Base-by-base conservation (phyloP, 2,113 vertebrate species). In the Eupsittula cactorum region DNA sequence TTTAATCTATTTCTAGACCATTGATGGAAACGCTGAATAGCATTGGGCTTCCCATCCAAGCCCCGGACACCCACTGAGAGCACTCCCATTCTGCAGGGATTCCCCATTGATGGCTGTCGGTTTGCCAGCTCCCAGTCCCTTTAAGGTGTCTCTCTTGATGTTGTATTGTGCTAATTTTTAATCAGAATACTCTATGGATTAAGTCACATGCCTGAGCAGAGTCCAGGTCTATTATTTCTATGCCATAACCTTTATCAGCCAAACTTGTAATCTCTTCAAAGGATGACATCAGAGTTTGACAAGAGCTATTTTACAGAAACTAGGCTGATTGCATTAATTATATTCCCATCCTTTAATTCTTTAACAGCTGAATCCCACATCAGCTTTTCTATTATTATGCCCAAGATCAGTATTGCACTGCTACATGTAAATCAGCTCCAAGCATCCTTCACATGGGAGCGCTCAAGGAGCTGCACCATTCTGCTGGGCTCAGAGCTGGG, bases 241-340 rank as follows among this genome's bases (percentile, higher is more conserved):
- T 87, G 86, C 91, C 81, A 39, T 91, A 96, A 96, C 95, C 96
- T 96, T 96, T 97, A 96, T 92, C 93, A 93, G 83, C 93, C 92
- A 73, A 96, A 97, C 93, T 95, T 96, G 96, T 97, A 96, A 97
- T 96, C 96, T 97, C 95, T 78, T 97, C 95, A 96, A 97, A 96
- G 95, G 88, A 96, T 94, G 93, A 95, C 95, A 97, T 96, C 93
- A 95, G 88, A 92, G 86, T 88, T 96, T 95, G 95, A 96, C 95
- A 96, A 95, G 93, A 95, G 86, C 95, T 96, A 94, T 95, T 97
- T 96, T 96, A 83, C 92, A 80, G 91, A 93, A 97, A 78, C 69
- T 62, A 91, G 93, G 93, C 93, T 94, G 92, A 96, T 86, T 94
- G 93, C 96, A 96, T 97, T 96, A 97, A 97, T 96, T 97, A 93